phyloP scores from a whole-genome alignment of 1,140 invertebrate species.

The Ceratina australensis region DNA sequence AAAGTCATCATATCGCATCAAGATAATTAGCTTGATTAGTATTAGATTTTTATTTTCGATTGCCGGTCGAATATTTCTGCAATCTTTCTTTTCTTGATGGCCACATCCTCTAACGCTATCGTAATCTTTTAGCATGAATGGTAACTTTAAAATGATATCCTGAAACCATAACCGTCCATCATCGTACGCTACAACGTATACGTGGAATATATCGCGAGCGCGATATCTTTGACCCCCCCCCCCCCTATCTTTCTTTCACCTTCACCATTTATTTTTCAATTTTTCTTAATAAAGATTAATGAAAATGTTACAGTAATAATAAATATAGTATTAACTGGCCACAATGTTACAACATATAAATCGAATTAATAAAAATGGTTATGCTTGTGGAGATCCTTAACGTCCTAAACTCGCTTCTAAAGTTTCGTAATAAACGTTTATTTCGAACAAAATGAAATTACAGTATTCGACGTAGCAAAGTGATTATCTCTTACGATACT shows the following conservation, averaged over 20 bases:
- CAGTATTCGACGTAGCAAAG: too few relatives aligned
- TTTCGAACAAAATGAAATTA: too few relatives aligned
- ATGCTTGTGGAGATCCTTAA: too few relatives aligned
- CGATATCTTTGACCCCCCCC: slow-evolving; percentile 18
- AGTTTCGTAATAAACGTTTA: too few relatives aligned
- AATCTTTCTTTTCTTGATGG: background rate
- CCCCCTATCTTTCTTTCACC: background rate
- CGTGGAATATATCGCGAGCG: background rate
- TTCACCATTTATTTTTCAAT: background rate
- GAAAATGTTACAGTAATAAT: background rate
- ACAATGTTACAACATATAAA: too few relatives aligned
- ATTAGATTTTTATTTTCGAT: background rate
- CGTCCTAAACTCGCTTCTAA: too few relatives aligned
- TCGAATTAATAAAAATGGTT: too few relatives aligned
- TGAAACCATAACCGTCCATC: slow-evolving; percentile 29
- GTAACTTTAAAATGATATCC: slow-evolving; percentile 16
- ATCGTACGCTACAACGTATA: slow-evolving; percentile 1
- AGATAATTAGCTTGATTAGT: too few relatives aligned
- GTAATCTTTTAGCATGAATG: background rate
- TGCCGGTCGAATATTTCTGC: background rate
- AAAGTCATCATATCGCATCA: too few relatives aligned
- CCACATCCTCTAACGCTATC: background rate
- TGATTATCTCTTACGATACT: too few relatives aligned
- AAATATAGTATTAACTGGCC: too few relatives aligned
- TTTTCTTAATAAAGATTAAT: background rate